Evolutionary conservation across 2,113 vertebrate genomes (phyloP), one percentile per base, ranked within the genome.

Genomic region (Sminthopsis crassicaudata): DNA sequence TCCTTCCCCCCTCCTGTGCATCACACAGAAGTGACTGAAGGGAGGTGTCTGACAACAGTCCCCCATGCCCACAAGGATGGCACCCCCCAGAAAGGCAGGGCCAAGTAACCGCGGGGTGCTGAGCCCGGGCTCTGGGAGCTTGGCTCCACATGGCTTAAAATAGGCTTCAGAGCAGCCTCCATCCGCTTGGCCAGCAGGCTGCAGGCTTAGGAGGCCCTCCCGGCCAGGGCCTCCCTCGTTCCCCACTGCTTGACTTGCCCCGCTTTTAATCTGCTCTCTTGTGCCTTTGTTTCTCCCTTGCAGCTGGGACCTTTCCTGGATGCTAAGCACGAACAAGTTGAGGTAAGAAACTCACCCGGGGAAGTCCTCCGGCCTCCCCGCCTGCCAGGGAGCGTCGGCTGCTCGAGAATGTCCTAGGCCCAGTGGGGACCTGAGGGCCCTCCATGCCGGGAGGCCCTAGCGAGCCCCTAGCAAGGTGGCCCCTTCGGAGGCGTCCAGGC

Each of bases 271-370:
- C 25, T 52, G 89, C 60, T 26, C 42, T 92, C 60, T 30, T 91
- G 9, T 3, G 42, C 0, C 52, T 97, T 46, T 84, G 46, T 92
- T 60, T 97, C 94, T 93, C 93, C 91, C 91, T 53, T 84, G 0
- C 96, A 99, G 99, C 96, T 99, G 0, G 99, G 99, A 1, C 99
- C 99, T 0, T 99, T 99, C 97, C 98, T 99, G 93, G 99, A 99
- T 76, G 99, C 99, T 19, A 99, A 99, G 53, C 99, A 99, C 36
- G 99, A 99, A 48, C 99, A 99, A 94, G 99, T 99, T 50, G 99
- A 99, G 99, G 99, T 99, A 55, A 95, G 97, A 95, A 26, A 19
- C 46, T 12, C 24, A 53, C 0, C 0, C 0, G 0, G 11, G 23
- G 9, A 0, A 2, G 2, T 14, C 27, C 5, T 1, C 26, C 2